Evolutionary conservation across 2,888 invertebrate species (phyloP), one percentile per base, ranked within the genome.

Genomic region (Aquatica leii): DNA sequence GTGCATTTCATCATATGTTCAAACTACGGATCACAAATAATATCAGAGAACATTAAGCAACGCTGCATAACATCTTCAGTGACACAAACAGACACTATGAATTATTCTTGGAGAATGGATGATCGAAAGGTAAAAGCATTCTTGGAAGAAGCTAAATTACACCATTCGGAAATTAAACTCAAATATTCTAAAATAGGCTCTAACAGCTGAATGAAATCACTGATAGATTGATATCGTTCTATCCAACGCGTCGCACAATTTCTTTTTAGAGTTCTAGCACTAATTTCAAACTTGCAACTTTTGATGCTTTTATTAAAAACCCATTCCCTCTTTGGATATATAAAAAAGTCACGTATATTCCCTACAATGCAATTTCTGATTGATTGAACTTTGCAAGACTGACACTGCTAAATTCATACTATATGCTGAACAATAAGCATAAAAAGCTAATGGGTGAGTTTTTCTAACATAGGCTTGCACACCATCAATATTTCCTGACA

Each of bases 351-450:
- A 46, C 52, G 37, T 2, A 55, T 17, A 24, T 57, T 55, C 52
- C 59, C 60, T 34, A 71, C 65, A 51, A 63, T 66, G 64, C 65
- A 67, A 66, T 73, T 72, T 60, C 71, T 60, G 17, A 71, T 69
- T 46, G 41, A 50, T 15, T 58, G 66, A 53, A 71, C 53, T 31
- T 65, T 61, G 51, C 71, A 71, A 20, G 72, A 43, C 20, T 70
- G 69, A 60, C 31, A 74, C 55, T 11, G 70, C 71, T 54, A 74
- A 67, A 64, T 75, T 76, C 9, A 74, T 65, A 41, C 54, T 67
- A 53, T 75, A 73, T 35, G 68, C 58, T 35, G 69, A 62, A 54
- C 76, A 75, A 52, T 75, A 72, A 1, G 72, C 67, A 65, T 75
- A 74, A 17, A 71, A 15, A 37, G 70, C 71, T 49, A 52, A n/a